Percentiles rank a stretch among this genome's conserved stretches.
Conservation (phyloP, 2,797 vertebrate genomes). For the Neomorphus geoffroyi region DNA sequence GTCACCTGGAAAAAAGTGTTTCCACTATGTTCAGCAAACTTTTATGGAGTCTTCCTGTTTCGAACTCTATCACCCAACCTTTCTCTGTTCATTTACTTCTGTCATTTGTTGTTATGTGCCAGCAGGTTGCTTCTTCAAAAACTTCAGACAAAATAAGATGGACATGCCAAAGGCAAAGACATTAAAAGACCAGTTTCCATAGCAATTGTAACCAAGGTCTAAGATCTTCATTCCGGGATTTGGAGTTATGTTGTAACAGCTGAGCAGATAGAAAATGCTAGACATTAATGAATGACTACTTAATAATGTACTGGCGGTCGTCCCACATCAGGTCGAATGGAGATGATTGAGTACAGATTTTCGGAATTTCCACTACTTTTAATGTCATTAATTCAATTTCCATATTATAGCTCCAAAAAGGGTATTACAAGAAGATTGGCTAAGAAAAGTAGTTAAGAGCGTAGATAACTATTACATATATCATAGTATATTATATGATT, state of each 20-base stretch:
- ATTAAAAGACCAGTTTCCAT: slow-evolving; percentile 52
- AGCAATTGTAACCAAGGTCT: slow-evolving; percentile 45
- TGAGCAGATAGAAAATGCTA: not conserved
- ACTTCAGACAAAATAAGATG: slow-evolving; percentile 29
- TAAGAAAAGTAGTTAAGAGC: not conserved
- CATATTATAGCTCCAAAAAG: not conserved
- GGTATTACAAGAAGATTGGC: not conserved
- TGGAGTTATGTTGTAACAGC: not conserved
- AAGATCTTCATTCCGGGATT: not conserved
- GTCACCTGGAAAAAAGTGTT: not conserved
- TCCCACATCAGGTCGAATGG: not conserved
- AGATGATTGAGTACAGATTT: not conserved
- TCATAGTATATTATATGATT: not conserved
- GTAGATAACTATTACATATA: not conserved
- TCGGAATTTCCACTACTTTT: not conserved
- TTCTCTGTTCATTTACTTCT: not conserved
- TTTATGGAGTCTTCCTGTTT: not conserved
- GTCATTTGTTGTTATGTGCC: not conserved
- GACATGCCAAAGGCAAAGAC: slow-evolving; percentile 43
- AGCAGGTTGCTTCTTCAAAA: slow-evolving; percentile 27
- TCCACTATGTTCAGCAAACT: not conserved
- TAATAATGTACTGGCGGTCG: not conserved
- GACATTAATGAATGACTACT: not conserved
- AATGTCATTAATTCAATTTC: not conserved
- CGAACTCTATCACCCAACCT: not conserved